phyloP scores from a whole-genome alignment of 1,140 invertebrate species.

The Brachionus plicatilis region DNA sequence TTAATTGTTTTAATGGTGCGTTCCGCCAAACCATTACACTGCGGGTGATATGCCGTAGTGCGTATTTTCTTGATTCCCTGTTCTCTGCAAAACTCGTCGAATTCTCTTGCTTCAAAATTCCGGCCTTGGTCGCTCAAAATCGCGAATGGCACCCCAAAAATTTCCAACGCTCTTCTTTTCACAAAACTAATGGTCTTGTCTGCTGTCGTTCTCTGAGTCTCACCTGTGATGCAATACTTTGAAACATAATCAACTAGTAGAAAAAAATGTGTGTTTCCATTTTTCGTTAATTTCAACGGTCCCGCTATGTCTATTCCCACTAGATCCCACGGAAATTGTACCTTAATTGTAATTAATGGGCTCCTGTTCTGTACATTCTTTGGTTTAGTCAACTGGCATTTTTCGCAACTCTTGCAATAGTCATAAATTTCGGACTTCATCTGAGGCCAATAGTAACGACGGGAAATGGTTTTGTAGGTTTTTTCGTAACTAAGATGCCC shows the following conservation, averaged over 20 bases:
- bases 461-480: background rate
- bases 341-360: background rate
- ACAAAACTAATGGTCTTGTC: background rate
- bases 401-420: no score
- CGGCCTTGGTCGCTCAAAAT: no score
- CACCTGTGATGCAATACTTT: conserved; percentile 45
- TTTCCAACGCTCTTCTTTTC: background rate
- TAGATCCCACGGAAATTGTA: background rate
- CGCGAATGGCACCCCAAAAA: background rate
- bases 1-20: no score
- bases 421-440: no score
- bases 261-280: conserved; percentile 46
- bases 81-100: no score
- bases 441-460: no score
- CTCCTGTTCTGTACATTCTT: background rate
- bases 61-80: no score
- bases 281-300: conserved; percentile 43
- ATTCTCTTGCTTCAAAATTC: no score
- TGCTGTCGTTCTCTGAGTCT: conserved; percentile 41
- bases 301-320: conserved; percentile 47
- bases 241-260: conserved; percentile 47
- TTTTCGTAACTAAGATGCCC: conserved; percentile 4
- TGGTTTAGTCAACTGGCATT: no score
- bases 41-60: no score
- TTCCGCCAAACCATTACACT: no score